Evolutionary conservation across 2,797 vertebrate genomes (phyloP).

Genomic region (Varecia variegata): DNA sequence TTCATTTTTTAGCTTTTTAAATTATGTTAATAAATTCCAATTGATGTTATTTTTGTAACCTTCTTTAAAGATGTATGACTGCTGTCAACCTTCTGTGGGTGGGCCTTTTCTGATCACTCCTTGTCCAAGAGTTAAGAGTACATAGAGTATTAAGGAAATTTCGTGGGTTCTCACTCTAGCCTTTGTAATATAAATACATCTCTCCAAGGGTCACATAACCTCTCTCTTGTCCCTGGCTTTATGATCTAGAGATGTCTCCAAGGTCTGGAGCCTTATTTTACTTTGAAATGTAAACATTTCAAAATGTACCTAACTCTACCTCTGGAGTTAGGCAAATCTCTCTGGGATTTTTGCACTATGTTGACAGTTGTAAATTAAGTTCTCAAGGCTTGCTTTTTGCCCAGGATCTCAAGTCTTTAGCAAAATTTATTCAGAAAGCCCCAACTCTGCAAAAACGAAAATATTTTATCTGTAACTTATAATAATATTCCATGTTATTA

Average conservation of each 20-base stretch:
- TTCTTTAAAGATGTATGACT: slow-evolving; percentile 42
- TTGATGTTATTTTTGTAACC: neutral
- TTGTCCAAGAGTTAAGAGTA: neutral
- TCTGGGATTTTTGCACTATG: neutral
- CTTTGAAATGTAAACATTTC: neutral
- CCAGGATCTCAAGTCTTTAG: neutral
- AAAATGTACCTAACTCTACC: neutral
- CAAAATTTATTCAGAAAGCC: neutral
- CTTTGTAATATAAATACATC: neutral
- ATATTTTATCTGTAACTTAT: neutral
- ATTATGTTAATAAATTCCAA: slow-evolving; percentile 62
- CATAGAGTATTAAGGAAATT: neutral
- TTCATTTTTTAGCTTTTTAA: slow-evolving; percentile 45
- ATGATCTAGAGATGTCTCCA: neutral
- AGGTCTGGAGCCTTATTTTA: neutral
- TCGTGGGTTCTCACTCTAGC: neutral
- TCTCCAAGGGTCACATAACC: too few relatives aligned
- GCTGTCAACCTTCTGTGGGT: slow-evolving; percentile 37
- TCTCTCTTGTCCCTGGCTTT: neutral
- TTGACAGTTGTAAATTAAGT: neutral
- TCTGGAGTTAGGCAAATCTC: neutral
- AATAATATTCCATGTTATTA: neutral
- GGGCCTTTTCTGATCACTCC: slow-evolving; percentile 52
- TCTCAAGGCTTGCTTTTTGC: neutral
- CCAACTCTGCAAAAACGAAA: neutral